Conservation (phyloP, 2,888 invertebrate genomes). For the Hemistola chrysoprasaria region DNA sequence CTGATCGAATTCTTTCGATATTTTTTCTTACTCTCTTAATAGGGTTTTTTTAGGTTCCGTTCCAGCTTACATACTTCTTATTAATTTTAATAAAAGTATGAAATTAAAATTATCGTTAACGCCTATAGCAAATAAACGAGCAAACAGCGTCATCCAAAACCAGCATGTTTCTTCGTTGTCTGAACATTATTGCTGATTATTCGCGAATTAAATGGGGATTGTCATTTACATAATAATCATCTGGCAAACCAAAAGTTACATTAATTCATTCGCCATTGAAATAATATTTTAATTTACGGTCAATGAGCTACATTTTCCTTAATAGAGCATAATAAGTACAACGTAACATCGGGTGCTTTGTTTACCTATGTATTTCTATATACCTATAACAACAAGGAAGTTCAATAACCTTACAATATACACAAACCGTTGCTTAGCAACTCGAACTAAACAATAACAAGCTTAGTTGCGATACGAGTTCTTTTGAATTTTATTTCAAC, state of each 20-base stretch:
- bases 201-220: slow-evolving; percentile 22
- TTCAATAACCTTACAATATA: slow-evolving; percentile 46
- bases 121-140: slow-evolving; percentile 13
- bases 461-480: slow-evolving; percentile 17
- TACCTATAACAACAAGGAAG: no score
- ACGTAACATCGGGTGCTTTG: no score
- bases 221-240: slow-evolving; percentile 22
- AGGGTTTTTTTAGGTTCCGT: no score
- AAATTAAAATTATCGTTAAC: slow-evolving; percentile 14
- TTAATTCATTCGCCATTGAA: neutral
- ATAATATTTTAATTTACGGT: no score
- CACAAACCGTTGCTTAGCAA: slow-evolving; percentile 56
- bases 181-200: slow-evolving; percentile 4
- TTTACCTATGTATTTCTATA: no score
- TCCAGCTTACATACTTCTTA: no score
- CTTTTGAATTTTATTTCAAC: slow-evolving; percentile 31
- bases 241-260: slow-evolving; percentile 4
- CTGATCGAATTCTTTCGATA: no score
- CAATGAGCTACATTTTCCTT: no score
- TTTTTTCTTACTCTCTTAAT: no score
- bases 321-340: no score
- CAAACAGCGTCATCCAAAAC: slow-evolving; percentile 6
- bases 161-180: no score
- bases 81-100: slow-evolving; percentile 4
- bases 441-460: slow-evolving; percentile 55